A percentile compares a stretch with the other conserved stretches of the same genome.
phyloP scores from a whole-genome alignment of 2,113 vertebrate species.

The Beaufortia kweichowensis region DNA sequence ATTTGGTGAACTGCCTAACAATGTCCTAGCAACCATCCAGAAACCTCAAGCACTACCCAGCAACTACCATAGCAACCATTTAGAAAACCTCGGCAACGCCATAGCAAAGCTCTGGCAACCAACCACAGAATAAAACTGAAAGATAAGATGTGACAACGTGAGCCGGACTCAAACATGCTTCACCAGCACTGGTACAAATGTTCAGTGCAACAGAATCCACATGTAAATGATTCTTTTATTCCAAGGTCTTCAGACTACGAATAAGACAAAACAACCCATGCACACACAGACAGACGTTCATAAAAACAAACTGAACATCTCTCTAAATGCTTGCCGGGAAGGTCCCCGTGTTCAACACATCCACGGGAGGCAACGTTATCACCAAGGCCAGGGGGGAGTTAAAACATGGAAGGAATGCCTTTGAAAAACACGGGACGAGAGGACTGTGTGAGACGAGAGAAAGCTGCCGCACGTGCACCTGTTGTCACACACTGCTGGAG shows the following conservation, averaged over 20 bases:
- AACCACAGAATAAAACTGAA: background rate
- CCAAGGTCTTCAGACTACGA: background rate
- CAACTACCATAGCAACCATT: background rate
- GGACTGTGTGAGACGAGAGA: slow-evolving; percentile 33
- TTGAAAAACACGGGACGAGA: slow-evolving; percentile 41
- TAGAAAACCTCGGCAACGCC: background rate
- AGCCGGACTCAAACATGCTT: too few species aligned
- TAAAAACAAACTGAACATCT: background rate
- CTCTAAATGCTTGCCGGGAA: slow-evolving; percentile 33
- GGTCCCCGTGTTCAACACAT: slow-evolving; percentile 15
- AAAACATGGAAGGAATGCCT: slow-evolving; percentile 53
- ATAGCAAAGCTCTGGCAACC: background rate
- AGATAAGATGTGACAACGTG: too few species aligned
- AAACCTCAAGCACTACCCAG: too few species aligned
- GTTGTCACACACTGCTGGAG: slow-evolving; percentile 69
- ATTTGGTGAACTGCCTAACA: too few species aligned
- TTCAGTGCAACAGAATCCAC: too few species aligned
- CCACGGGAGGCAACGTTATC: slow-evolving; percentile 40
- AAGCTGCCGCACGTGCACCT: slow-evolving; percentile 66
- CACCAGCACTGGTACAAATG: too few species aligned
- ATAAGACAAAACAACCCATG: background rate
- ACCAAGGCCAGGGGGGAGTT: slow-evolving; percentile 45
- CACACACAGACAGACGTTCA: slow-evolving; percentile 14
- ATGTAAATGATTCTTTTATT: background rate
- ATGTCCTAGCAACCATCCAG: too few species aligned